These are phyloP conservation scores for Mythimna loreyi DNA, from an alignment of 2,888 invertebrate genomes.

Conservation along the genomic window DNA sequence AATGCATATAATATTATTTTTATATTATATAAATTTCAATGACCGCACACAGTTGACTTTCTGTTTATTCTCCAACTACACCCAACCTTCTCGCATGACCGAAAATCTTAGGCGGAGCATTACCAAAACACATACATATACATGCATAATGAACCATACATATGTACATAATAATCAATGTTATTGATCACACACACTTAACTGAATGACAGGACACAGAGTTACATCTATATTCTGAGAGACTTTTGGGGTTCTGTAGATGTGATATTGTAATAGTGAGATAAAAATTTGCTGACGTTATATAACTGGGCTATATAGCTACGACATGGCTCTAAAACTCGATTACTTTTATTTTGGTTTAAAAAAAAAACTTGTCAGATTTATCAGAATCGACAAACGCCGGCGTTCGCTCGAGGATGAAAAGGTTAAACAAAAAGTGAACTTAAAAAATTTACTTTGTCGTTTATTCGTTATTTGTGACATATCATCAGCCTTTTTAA, in stretches of 20 bases:
- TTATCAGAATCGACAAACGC: too few relatives aligned
- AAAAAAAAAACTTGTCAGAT: too few relatives aligned
- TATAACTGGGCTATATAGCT: too few relatives aligned
- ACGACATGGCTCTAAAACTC: too few relatives aligned
- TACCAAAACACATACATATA: conserved; percentile 29
- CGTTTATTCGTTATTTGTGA: too few relatives aligned
- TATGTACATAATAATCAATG: conserved; percentile 63
- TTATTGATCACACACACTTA: conserved; percentile 67
- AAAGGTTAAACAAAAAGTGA: too few relatives aligned
- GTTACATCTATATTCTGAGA: conserved; percentile 54
- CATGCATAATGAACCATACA: conserved; percentile 42
- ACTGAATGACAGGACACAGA: conserved; percentile 59
- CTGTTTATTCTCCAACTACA: conserved; percentile 7
- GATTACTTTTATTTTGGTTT: too few relatives aligned
- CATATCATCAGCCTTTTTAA: too few relatives aligned
- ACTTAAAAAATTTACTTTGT: too few relatives aligned
- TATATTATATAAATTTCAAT: background rate
- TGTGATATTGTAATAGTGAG: background rate
- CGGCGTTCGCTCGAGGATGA: too few relatives aligned
- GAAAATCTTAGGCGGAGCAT: conserved; percentile 24
- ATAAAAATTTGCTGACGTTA: background rate
- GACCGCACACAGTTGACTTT: background rate
- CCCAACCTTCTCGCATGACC: background rate
- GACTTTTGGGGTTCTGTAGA: conserved; percentile 34
- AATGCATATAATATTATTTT: background rate